Evolutionary conservation across 1,140 invertebrate genomes (phyloP).

Genomic region (Ptiloglossa arizonensis): DNA sequence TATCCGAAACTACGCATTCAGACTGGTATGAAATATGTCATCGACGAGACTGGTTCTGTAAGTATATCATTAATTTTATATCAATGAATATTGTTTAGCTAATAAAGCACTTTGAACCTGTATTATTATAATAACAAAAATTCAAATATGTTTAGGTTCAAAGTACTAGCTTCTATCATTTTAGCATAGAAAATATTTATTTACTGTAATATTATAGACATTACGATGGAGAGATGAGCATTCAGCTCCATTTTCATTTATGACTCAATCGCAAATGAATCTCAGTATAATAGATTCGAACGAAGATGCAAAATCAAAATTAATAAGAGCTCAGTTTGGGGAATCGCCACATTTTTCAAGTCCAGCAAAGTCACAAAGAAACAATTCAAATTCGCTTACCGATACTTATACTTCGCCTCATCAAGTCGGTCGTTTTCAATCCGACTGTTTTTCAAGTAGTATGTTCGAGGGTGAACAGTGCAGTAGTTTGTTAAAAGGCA

Average conservation of each 20-base stretch:
- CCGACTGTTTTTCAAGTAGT: conserved; percentile 73
- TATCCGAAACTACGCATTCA: conserved; percentile 81
- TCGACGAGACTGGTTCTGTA: conserved; percentile 81
- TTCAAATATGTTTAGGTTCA: not conserved
- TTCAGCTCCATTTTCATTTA: conserved; percentile 90
- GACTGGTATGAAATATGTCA: conserved; percentile 82
- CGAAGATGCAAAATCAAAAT: conserved; percentile 61
- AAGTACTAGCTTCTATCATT: not conserved
- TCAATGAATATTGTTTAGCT: not conserved
- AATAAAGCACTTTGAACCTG: not conserved
- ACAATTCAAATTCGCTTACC: conserved; percentile 63
- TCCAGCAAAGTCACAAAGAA: conserved; percentile 70
- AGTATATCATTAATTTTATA: conserved; percentile 26
- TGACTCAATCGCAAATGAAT: conserved; percentile 90
- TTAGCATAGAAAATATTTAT: not conserved
- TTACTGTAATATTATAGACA: conserved; percentile 67
- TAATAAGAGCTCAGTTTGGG: conserved; percentile 62
- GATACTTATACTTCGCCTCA: conserved; percentile 73
- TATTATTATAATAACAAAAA: not conserved
- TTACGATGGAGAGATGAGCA: conserved; percentile 88
- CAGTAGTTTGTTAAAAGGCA: conserved; percentile 61
- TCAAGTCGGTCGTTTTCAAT: conserved; percentile 72
- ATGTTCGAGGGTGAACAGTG: conserved; percentile 71
- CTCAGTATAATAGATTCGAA: conserved; percentile 81
- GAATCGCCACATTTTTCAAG: conserved; percentile 71